phyloP scores from a whole-genome alignment of 1,140 invertebrate genomes.

The Papilio polytes region DNA sequence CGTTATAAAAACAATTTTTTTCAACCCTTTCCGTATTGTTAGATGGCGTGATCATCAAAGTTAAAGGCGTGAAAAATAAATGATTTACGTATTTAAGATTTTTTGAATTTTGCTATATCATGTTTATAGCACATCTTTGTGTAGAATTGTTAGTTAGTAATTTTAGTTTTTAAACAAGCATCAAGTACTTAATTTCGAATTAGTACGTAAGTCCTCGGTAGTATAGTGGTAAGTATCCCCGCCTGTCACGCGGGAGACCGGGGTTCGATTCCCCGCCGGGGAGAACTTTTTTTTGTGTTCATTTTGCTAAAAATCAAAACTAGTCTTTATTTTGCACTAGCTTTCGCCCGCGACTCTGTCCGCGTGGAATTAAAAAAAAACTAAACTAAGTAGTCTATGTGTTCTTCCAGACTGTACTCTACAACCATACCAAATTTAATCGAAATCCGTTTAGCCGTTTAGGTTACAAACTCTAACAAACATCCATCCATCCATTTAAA shows the following conservation, averaged over 20 bases:
- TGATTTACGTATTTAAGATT: background rate
- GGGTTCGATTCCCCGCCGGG: constrained; percentile 39
- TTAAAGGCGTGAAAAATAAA: background rate
- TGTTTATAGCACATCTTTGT: background rate
- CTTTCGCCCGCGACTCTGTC: too few species aligned
- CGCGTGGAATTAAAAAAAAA: too few species aligned
- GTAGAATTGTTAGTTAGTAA: background rate
- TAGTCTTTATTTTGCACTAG: too few species aligned
- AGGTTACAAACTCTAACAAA: too few species aligned
- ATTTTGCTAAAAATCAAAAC: too few species aligned
- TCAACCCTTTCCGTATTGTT: too few species aligned
- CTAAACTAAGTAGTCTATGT: too few species aligned
- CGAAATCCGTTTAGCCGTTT: too few species aligned
- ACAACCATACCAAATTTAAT: too few species aligned
- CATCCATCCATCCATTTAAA: too few species aligned
- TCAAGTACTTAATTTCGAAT: too few species aligned
- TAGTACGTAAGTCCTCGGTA: background rate
- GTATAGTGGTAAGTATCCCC: constrained; percentile 16
- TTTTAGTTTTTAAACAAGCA: background rate
- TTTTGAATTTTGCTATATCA: background rate
- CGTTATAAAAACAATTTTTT: background rate
- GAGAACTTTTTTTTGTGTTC: background rate
- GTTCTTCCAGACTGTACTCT: too few species aligned
- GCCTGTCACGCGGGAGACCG: constrained; percentile 39
- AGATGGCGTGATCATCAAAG: background rate